Conservation (phyloP, 2,113 vertebrate species). For the Pluvianellus socialis region DNA sequence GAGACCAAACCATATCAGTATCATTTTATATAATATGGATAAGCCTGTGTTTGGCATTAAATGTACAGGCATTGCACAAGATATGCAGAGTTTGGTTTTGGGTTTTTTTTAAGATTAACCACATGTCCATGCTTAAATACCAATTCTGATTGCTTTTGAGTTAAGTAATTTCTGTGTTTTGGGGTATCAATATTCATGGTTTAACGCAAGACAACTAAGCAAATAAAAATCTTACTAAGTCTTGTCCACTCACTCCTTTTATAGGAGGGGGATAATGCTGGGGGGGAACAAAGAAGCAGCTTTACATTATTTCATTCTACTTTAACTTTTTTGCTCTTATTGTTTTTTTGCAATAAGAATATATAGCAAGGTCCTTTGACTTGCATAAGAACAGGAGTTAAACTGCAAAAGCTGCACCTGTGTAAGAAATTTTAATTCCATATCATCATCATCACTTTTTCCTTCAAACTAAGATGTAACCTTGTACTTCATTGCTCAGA, state of each 20-base stretch:
- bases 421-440: background rate
- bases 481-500: slow-evolving; percentile 30
- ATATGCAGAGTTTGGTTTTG: too few species aligned
- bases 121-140: background rate
- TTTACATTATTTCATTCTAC: background rate
- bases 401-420: background rate
- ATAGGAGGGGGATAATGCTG: background rate
- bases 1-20: background rate
- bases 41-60: background rate
- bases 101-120: background rate
- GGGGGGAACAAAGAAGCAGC: background rate
- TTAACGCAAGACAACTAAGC: background rate
- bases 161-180: background rate
- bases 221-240: background rate
- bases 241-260: background rate
- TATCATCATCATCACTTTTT: background rate
- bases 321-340: background rate
- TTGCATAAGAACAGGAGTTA: background rate
- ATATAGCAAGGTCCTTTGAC: background rate
- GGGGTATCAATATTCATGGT: background rate
- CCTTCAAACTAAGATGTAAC: slow-evolving; percentile 11
- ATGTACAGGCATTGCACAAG: background rate
- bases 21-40: fast-evolving
- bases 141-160: background rate
- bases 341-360: background rate